Evolutionary conservation across 2,797 vertebrate species (phyloP).

Genomic region (Anableps anableps): DNA sequence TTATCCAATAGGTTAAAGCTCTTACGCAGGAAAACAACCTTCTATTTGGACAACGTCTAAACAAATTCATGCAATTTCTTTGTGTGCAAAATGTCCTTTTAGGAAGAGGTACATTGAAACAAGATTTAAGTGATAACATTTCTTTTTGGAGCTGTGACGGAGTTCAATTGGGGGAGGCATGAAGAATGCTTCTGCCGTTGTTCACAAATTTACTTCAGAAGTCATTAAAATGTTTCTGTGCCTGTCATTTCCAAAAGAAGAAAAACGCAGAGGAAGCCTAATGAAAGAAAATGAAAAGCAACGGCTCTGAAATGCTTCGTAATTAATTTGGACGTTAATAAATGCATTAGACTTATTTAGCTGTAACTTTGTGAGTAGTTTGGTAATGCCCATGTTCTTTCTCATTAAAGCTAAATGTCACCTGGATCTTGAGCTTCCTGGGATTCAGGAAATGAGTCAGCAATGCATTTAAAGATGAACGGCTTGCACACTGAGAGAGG

Average conservation of each 20-base stretch:
- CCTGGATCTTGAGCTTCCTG: slow-evolving; percentile 48
- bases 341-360: slow-evolving; percentile 70
- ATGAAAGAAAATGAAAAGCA: slow-evolving; percentile 71
- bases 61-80: slow-evolving; percentile 33
- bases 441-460: slow-evolving; percentile 43
- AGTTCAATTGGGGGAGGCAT: slow-evolving; percentile 37
- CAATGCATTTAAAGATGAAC: slow-evolving; percentile 45
- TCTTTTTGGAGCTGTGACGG: slow-evolving; percentile 50
- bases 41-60: slow-evolving; percentile 41
- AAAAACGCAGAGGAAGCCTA: slow-evolving; percentile 48
- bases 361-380: slow-evolving; percentile 53
- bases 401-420: slow-evolving; percentile 67
- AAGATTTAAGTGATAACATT: slow-evolving; percentile 51
- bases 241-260: slow-evolving; percentile 47
- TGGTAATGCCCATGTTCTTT: slow-evolving; percentile 62
- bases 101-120: slow-evolving; percentile 36
- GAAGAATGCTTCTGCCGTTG: slow-evolving; percentile 42
- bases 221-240: slow-evolving; percentile 54
- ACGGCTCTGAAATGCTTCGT: slow-evolving; percentile 50
- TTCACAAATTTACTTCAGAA: slow-evolving; percentile 61
- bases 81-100: slow-evolving; percentile 39
- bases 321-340: slow-evolving; percentile 77
- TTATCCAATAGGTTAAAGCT: slow-evolving; percentile 65
- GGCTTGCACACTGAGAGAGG: slow-evolving; percentile 38
- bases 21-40: slow-evolving; percentile 48